Evolutionary conservation across 2,888 invertebrate genomes (phyloP).

Genomic region (Sphaerophoria rueppellii): DNA sequence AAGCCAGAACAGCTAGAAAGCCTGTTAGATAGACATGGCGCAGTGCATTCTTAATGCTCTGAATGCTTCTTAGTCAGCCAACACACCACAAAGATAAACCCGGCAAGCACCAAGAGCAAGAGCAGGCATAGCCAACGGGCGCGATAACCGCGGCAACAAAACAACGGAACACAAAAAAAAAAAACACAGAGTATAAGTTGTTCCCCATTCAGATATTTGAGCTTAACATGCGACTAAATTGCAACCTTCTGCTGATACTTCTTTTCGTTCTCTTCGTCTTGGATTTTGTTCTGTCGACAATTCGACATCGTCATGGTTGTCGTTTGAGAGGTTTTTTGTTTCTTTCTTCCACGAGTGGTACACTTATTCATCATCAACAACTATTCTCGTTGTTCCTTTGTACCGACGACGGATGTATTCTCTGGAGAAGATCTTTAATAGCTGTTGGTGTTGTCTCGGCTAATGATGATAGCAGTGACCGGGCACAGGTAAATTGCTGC

Average conservation of each 20-base stretch:
- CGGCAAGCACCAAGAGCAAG: slow-evolving; percentile 40
- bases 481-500: slow-evolving; percentile 69
- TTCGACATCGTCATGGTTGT: neutral
- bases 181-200: slow-evolving; percentile 41
- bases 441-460: slow-evolving; percentile 66
- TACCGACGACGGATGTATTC: slow-evolving; percentile 41
- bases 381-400: slow-evolving; percentile 34
- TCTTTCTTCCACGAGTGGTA: neutral
- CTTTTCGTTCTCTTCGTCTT: slow-evolving; percentile 10
- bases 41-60: slow-evolving; percentile 68
- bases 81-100: slow-evolving; percentile 36
- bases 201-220: slow-evolving; percentile 60
- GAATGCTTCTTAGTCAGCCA: slow-evolving; percentile 51
- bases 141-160: slow-evolving; percentile 28
- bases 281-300: slow-evolving; percentile 1
- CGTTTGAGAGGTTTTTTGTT: neutral
- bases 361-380: slow-evolving; percentile 38
- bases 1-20: slow-evolving; percentile 67
- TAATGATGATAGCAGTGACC: slow-evolving; percentile 71
- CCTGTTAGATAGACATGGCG: slow-evolving; percentile 58
- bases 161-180: slow-evolving; percentile 62
- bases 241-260: slow-evolving; percentile 36
- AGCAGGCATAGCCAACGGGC: neutral
- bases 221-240: slow-evolving; percentile 67
- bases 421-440: slow-evolving; percentile 51